phyloP scores from a whole-genome alignment of 2,888 invertebrate species.

The Isoperla grammatica region DNA sequence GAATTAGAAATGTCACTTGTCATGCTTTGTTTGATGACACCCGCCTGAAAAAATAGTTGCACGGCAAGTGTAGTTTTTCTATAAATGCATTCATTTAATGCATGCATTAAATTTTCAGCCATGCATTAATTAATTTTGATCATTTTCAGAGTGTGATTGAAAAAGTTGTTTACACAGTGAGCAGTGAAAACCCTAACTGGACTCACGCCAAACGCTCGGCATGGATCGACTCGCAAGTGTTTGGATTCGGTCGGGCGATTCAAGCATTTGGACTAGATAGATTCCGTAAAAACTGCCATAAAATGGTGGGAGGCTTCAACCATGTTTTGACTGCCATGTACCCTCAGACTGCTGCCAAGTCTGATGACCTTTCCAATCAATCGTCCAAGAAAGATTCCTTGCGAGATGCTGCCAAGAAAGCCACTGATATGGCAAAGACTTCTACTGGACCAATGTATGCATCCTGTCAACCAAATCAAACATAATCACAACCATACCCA shows the following conservation, averaged over 20 bases:
- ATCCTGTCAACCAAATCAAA: conserved; percentile 37
- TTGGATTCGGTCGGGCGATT: conserved; percentile 81
- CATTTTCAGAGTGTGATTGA: conserved; percentile 75
- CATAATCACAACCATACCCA: too few species aligned
- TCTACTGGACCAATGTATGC: conserved; percentile 49
- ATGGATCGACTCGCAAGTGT: conserved; percentile 85
- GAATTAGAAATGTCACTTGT: too few species aligned
- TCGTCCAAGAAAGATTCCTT: conserved; percentile 50
- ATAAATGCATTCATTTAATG: too few species aligned
- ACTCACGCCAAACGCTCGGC: conserved; percentile 77
- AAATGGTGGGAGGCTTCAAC: conserved; percentile 82
- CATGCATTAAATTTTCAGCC: too few species aligned
- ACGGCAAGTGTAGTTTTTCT: too few species aligned
- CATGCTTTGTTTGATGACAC: too few species aligned
- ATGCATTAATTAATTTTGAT: too few species aligned
- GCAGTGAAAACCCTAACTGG: conserved; percentile 61
- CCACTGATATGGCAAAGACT: conserved; percentile 69
- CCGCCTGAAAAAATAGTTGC: too few species aligned
- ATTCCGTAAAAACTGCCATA: conserved; percentile 77
- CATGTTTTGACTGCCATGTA: conserved; percentile 71
- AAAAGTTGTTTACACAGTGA: conserved; percentile 75
- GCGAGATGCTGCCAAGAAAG: conserved; percentile 74
- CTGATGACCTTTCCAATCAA: conserved; percentile 32
- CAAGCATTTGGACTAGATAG: conserved; percentile 85
- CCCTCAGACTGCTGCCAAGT: conserved; percentile 45